Percentiles rank a stretch among this genome's conserved stretches.
Conservation (phyloP, 2,113 vertebrate genomes). For the Opisthocomus hoazin region DNA sequence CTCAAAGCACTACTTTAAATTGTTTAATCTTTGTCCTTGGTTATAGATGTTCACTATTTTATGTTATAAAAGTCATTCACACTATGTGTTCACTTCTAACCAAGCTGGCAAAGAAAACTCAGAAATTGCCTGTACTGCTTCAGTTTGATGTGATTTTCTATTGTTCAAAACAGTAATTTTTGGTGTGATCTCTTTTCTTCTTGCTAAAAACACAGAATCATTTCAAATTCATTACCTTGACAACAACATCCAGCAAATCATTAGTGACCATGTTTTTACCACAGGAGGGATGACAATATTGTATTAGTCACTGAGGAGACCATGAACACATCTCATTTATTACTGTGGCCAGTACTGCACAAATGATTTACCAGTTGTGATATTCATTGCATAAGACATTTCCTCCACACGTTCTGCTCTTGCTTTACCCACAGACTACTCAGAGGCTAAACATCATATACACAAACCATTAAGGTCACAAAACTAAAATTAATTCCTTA, state of each 20-base stretch:
- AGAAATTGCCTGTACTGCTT: neutral
- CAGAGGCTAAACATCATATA: neutral
- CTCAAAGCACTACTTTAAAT: neutral
- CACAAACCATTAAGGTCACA: neutral
- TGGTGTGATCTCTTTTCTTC: neutral
- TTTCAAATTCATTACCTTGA: neutral
- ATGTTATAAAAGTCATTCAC: neutral
- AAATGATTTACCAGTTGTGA: neutral
- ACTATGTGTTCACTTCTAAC: neutral
- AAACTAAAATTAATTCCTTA: neutral
- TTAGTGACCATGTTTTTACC: neutral
- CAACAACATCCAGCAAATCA: neutral
- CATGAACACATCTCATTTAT: neutral
- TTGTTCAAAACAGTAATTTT: neutral
- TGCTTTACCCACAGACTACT: neutral
- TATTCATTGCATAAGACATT: neutral
- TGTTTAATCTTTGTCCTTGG: neutral
- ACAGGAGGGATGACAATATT: neutral
- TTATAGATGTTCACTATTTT: neutral
- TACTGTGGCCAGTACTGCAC: neutral
- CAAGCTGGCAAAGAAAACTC: neutral
- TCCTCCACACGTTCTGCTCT: neutral
- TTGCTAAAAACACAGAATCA: neutral
- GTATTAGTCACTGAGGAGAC: neutral
- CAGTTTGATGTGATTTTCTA: neutral